Percentiles rank a stretch among this genome's conserved stretches.
These are phyloP conservation scores for Nothura maculosa DNA, from an alignment of 2,797 vertebrate species.

Conservation along the genomic window DNA sequence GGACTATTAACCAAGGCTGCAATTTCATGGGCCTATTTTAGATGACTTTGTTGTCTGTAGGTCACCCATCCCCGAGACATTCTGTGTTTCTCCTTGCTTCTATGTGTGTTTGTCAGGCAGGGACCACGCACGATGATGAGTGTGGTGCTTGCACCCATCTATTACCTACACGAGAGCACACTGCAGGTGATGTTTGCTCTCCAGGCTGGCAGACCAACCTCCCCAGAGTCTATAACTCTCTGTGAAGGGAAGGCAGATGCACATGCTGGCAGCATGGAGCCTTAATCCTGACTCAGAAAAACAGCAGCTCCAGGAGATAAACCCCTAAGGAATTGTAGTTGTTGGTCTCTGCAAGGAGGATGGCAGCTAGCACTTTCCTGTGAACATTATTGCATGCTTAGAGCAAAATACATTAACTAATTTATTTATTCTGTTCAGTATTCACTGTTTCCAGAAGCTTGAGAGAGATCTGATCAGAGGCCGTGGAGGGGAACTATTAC, in stretches of 20 bases:
- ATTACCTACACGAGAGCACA: background rate
- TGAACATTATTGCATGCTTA: background rate
- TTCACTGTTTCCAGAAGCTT: background rate
- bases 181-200: background rate
- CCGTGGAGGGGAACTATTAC: conserved; percentile 9
- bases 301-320: conserved; percentile 11
- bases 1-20: background rate
- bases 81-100: background rate
- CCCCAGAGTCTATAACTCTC: background rate
- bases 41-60: background rate
- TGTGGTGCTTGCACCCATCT: background rate
- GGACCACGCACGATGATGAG: background rate
- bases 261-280: background rate
- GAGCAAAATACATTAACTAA: background rate
- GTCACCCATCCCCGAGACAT: background rate
- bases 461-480: background rate
- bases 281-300: conserved; percentile 35
- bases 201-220: conserved; percentile 16
- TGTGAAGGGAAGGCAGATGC: conserved; percentile 10
- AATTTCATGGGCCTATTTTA: background rate
- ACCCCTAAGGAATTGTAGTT: conserved; percentile 27
- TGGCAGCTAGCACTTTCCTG: background rate
- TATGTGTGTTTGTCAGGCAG: background rate
- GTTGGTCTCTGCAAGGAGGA: conserved; percentile 2
- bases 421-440: background rate